Percentiles rank a stretch among this genome's conserved stretches.
phyloP scores from a whole-genome alignment of 2,888 invertebrate genomes.

The Eulithis testata region DNA sequence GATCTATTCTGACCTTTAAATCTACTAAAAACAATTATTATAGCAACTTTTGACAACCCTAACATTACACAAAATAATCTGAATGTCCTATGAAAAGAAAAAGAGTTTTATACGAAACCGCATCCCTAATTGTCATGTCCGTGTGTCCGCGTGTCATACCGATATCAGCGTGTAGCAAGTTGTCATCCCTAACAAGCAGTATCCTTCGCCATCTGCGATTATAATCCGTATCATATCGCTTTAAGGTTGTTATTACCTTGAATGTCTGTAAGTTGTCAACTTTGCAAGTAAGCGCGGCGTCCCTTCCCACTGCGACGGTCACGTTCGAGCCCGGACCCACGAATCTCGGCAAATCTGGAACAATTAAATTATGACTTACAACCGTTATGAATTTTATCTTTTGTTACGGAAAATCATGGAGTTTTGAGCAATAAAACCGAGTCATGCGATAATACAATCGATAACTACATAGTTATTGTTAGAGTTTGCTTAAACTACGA shows the following conservation, averaged over 20 bases:
- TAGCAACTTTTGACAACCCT: too few relatives aligned
- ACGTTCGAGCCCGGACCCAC: conserved; percentile 87
- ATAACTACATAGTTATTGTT: too few relatives aligned
- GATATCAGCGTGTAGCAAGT: conserved; percentile 4
- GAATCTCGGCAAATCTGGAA: conserved; percentile 87
- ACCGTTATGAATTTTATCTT: conserved; percentile 15
- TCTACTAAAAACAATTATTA: too few relatives aligned
- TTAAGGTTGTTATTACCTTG: conserved; percentile 77
- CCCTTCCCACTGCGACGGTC: conserved; percentile 87
- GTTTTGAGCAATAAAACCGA: background rate
- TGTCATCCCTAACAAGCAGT: conserved; percentile 15
- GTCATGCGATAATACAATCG: background rate
- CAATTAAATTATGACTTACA: conserved; percentile 43
- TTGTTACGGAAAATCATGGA: background rate
- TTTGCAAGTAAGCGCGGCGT: conserved; percentile 87
- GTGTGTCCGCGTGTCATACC: conserved; percentile 2
- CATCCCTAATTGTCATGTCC: background rate
- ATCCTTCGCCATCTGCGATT: background rate
- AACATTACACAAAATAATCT: too few relatives aligned
- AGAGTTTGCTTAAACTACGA: too few relatives aligned
- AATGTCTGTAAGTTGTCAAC: conserved; percentile 88
- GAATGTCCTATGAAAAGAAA: too few relatives aligned
- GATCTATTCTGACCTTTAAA: too few relatives aligned
- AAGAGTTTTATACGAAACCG: background rate
- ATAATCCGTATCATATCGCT: background rate